These are phyloP conservation scores for Cephus cinctus DNA, from an alignment of 1,140 invertebrate species.

Conservation along the genomic window DNA sequence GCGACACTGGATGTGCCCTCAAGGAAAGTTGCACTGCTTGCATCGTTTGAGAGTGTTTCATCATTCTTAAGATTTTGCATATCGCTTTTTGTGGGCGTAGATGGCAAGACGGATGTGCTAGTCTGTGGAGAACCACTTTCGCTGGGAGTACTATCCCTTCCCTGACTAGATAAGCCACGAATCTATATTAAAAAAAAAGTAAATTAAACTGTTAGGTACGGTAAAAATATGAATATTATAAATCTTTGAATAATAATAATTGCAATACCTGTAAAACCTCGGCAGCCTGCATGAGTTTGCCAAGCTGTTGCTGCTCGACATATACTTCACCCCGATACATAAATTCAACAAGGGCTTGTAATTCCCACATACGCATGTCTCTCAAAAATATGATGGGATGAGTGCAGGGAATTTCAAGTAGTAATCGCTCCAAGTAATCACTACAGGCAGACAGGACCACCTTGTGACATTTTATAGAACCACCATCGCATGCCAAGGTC, in stretches of 20 bases:
- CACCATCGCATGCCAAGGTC: slow-evolving; percentile 83
- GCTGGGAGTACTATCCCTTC: slow-evolving; percentile 35
- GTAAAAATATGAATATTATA: slow-evolving; percentile 2
- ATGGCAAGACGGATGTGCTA: slow-evolving; percentile 24
- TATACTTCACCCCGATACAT: slow-evolving; percentile 88
- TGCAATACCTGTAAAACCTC: slow-evolving; percentile 72
- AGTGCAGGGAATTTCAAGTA: slow-evolving; percentile 81
- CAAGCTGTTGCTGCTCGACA: slow-evolving; percentile 78
- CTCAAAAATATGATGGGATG: slow-evolving; percentile 85
- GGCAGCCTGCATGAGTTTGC: slow-evolving; percentile 75
- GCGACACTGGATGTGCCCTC: slow-evolving; percentile 31
- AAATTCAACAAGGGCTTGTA: slow-evolving; percentile 81
- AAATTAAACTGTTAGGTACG: background rate
- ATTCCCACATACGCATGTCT: slow-evolving; percentile 73
- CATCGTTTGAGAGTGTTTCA: slow-evolving; percentile 34
- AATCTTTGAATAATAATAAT: slow-evolving; percentile 3
- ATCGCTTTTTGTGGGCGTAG: slow-evolving; percentile 24
- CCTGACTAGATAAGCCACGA: slow-evolving; percentile 41
- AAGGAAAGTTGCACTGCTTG: slow-evolving; percentile 35
- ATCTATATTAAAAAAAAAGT: slow-evolving; percentile 20
- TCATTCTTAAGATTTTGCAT: slow-evolving; percentile 31
- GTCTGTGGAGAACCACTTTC: slow-evolving; percentile 29
- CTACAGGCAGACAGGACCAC: slow-evolving; percentile 81
- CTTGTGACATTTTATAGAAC: slow-evolving; percentile 86
- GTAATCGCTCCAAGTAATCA: slow-evolving; percentile 78